Conservation (phyloP, 2,888 invertebrate species). For the Endomychus coccineus region DNA sequence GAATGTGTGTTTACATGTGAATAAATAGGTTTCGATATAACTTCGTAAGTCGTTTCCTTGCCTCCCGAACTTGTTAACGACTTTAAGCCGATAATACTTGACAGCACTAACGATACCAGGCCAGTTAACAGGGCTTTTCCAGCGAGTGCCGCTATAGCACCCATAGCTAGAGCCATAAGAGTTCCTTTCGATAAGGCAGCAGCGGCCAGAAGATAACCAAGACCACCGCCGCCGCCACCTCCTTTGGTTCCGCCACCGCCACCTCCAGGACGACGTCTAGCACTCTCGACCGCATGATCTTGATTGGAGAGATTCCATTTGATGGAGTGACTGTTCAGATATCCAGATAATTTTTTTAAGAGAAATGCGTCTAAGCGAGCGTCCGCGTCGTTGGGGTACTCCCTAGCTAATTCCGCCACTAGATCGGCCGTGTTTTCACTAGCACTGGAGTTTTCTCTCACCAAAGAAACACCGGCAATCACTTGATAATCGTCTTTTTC, state of each 20-base stretch:
- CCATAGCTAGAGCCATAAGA: slow-evolving; percentile 52
- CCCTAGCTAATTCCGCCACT: slow-evolving; percentile 63
- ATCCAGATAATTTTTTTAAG: slow-evolving; percentile 58
- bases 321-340: slow-evolving; percentile 62
- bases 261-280: slow-evolving; percentile 32
- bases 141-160: slow-evolving; percentile 64
- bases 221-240: slow-evolving; percentile 49
- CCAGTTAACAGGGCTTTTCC: slow-evolving; percentile 79
- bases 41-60: slow-evolving; percentile 68
- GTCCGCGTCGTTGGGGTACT: slow-evolving; percentile 64
- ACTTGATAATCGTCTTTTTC: slow-evolving; percentile 59
- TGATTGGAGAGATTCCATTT: slow-evolving; percentile 54
- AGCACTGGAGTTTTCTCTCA: slow-evolving; percentile 49
- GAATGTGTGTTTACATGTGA: slow-evolving; percentile 58
- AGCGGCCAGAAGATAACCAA: slow-evolving; percentile 39
- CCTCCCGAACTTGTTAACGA: slow-evolving; percentile 54
- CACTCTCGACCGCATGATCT: slow-evolving; percentile 13
- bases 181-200: slow-evolving; percentile 59
- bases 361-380: slow-evolving; percentile 66
- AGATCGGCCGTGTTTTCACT: slow-evolving; percentile 54
- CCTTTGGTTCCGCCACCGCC: slow-evolving; percentile 43
- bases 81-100: slow-evolving; percentile 66
- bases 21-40: slow-evolving; percentile 71
- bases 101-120: slow-evolving; percentile 65
- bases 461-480: slow-evolving; percentile 62